These are phyloP conservation scores for Antennarius maculatus DNA, from an alignment of 2,797 vertebrate genomes.

Conservation along the genomic window DNA sequence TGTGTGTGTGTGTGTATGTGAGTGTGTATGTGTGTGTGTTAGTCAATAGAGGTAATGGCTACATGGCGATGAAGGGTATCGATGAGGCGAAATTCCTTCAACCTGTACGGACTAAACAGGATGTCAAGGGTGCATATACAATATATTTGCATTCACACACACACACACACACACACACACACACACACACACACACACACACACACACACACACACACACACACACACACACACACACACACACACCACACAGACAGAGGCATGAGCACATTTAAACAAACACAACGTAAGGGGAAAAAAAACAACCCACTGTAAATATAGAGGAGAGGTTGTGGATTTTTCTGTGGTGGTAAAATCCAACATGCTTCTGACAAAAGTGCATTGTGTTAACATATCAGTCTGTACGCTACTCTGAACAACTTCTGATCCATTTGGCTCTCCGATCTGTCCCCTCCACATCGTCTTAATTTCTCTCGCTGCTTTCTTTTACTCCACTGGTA, in stretches of 20 bases:
- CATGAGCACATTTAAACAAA: conserved; percentile 43
- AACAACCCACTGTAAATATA: conserved; percentile 60
- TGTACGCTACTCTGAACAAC: conserved; percentile 68
- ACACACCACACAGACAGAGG: conserved; percentile 24
- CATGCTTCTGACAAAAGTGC: conserved; percentile 85
- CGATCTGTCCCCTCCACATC: conserved; percentile 16
- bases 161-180: conserved; percentile 30
- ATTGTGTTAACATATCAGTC: conserved; percentile 81
- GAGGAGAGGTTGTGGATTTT: conserved; percentile 44
- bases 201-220: conserved; percentile 35
- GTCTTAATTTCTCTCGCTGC: conserved; percentile 32
- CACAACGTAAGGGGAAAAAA: conserved; percentile 35
- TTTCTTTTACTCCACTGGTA: conserved; percentile 31
- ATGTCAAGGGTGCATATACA: conserved; percentile 50
- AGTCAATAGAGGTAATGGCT: conserved; percentile 19
- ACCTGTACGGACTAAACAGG: conserved; percentile 74
- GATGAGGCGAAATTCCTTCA: conserved; percentile 32
- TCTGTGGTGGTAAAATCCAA: conserved; percentile 70
- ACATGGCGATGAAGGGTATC: conserved; percentile 28
- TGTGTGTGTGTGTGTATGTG: conserved; percentile 26
- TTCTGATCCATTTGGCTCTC: conserved; percentile 39
- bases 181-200: conserved; percentile 34
- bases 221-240: conserved; percentile 24
- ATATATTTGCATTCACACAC: conserved; percentile 6
- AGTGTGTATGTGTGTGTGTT: conserved; percentile 60